These are phyloP conservation scores for Meteorus cinctellus DNA, from an alignment of 2,888 invertebrate genomes.

Conservation along the genomic window DNA sequence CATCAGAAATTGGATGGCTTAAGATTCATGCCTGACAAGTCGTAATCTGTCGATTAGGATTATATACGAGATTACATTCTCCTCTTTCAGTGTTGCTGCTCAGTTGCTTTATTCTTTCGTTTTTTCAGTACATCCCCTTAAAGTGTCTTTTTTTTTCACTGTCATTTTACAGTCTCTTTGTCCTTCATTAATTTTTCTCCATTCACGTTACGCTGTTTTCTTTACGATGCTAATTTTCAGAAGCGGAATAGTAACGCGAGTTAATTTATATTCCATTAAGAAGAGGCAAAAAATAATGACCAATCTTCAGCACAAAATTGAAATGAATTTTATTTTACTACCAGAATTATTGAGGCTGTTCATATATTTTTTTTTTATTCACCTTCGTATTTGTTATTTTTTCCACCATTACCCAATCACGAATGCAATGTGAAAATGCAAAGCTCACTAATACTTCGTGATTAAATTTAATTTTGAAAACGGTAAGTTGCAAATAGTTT, in stretches of 20 bases:
- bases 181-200: slow-evolving; percentile 15
- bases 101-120: neutral
- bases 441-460: too few species aligned
- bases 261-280: slow-evolving; percentile 10
- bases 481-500: too few species aligned
- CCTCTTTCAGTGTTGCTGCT: slow-evolving; percentile 21
- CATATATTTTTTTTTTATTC: too few species aligned
- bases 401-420: too few species aligned
- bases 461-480: too few species aligned
- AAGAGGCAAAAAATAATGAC: neutral
- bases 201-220: neutral
- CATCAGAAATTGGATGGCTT: slow-evolving; percentile 52
- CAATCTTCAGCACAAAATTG: too few species aligned
- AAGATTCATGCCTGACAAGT: slow-evolving; percentile 54
- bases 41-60: slow-evolving; percentile 65
- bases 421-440: too few species aligned
- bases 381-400: too few species aligned
- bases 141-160: neutral
- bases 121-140: neutral
- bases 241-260: slow-evolving; percentile 12
- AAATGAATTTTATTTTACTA: too few species aligned
- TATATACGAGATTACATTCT: slow-evolving; percentile 61
- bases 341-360: too few species aligned
- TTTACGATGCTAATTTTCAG: slow-evolving; percentile 9
- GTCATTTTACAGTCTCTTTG: slow-evolving; percentile 9